These are phyloP conservation scores for Edolisoma coerulescens DNA, from an alignment of 2,113 vertebrate species.

Conservation along the genomic window DNA sequence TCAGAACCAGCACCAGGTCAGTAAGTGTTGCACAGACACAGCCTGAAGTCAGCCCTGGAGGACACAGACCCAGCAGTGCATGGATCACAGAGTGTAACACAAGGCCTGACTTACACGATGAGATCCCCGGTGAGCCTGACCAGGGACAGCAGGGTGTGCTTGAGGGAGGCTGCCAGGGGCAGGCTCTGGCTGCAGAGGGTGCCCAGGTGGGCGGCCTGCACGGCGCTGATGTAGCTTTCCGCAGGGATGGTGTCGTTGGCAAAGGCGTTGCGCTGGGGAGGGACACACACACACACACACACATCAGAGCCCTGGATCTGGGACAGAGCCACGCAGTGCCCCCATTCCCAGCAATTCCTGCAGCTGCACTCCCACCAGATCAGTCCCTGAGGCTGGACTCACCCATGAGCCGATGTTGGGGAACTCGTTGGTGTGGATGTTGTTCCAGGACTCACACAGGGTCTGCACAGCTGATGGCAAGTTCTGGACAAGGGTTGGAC, in stretches of 20 bases:
- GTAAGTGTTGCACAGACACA: background rate
- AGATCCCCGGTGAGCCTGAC: constrained; percentile 95
- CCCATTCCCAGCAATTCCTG: background rate
- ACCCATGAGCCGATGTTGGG: constrained; percentile 98
- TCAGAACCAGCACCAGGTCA: background rate
- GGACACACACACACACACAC: background rate
- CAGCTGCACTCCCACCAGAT: background rate
- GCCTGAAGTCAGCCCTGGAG: background rate
- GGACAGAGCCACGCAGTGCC: background rate
- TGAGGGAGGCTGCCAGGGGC: constrained; percentile 90
- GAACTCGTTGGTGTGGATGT: constrained; percentile 95
- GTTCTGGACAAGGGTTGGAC: constrained; percentile 88
- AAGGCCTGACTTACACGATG: constrained; percentile 84
- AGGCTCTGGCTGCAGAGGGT: constrained; percentile 92
- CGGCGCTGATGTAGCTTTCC: constrained; percentile 96
- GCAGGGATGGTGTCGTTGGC: constrained; percentile 96
- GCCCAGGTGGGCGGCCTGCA: constrained; percentile 93
- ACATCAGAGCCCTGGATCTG: background rate
- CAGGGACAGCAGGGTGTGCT: constrained; percentile 92
- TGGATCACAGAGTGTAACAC: rapidly evolving
- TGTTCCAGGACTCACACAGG: constrained; percentile 93
- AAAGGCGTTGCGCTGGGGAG: constrained; percentile 90
- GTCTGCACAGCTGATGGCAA: constrained; percentile 88
- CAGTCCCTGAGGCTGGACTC: constrained; percentile 15
- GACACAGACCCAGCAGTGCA: background rate